A percentile compares a stretch with the other conserved stretches of the same genome.
Evolutionary conservation across 2,888 invertebrate species (phyloP).

Genomic region (Norana najaformis): DNA sequence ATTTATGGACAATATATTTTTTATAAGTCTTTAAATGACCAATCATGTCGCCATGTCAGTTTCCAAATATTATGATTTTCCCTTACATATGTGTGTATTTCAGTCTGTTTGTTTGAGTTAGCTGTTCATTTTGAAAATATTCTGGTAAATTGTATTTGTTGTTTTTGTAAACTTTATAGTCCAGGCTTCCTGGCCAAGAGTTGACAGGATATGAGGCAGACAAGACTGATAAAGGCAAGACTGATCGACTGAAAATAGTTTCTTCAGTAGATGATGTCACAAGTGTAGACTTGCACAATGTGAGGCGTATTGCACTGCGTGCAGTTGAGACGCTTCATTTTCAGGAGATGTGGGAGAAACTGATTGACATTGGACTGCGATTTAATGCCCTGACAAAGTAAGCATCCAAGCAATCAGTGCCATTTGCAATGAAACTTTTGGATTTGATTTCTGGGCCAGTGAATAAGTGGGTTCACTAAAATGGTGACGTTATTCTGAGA

Average conservation of each 20-base stretch:
- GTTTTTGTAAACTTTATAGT: background rate
- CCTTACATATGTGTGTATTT: no score
- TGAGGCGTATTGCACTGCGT: slow-evolving; percentile 53
- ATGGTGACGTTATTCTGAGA: background rate
- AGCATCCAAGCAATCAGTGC: slow-evolving; percentile 34
- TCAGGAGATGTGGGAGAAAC: slow-evolving; percentile 61
- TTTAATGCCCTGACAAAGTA: slow-evolving; percentile 60
- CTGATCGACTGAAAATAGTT: background rate
- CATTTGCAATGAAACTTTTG: background rate
- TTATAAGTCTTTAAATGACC: no score
- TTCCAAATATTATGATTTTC: no score
- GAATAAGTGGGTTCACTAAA: background rate
- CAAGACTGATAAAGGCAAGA: background rate
- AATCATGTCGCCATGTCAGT: no score
- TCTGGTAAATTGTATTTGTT: background rate
- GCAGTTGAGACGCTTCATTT: slow-evolving; percentile 57
- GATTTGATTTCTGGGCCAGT: background rate
- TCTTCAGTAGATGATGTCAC: slow-evolving; percentile 55
- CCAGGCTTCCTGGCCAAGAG: background rate
- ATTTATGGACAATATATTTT: no score
- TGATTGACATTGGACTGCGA: slow-evolving; percentile 59
- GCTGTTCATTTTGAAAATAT: no score
- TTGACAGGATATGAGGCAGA: background rate
- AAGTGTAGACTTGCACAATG: slow-evolving; percentile 53
- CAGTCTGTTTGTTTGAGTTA: no score